These are phyloP conservation scores for Dasypus novemcinctus DNA, from an alignment of 2,113 vertebrate genomes.

Conservation along the genomic window DNA sequence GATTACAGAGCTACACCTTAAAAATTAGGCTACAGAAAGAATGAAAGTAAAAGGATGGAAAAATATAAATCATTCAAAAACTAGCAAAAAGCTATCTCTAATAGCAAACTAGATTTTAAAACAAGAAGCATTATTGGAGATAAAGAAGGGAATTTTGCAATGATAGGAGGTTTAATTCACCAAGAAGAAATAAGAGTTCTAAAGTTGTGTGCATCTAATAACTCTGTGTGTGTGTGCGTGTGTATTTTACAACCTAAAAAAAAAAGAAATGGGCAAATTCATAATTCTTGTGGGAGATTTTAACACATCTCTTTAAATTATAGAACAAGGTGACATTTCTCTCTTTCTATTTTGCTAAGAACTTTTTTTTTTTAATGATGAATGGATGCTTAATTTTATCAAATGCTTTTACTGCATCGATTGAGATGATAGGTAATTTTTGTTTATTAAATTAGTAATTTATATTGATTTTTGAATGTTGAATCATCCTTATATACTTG, in stretches of 20 bases:
- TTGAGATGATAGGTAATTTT: not conserved
- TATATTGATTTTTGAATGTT: conserved; percentile 8
- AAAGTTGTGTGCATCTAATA: not conserved
- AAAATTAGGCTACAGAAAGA: not conserved
- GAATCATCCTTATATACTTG: not conserved
- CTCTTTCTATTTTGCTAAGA: not conserved
- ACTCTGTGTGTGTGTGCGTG: not conserved
- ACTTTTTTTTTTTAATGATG: not conserved
- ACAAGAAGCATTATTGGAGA: not conserved
- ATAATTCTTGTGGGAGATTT: not conserved
- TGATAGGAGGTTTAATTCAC: too few species aligned
- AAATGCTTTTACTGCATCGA: not conserved
- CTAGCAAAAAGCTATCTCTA: not conserved
- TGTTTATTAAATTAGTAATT: not conserved
- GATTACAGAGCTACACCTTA: not conserved
- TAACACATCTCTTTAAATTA: not conserved
- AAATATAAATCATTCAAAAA: not conserved
- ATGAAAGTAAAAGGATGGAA: not conserved
- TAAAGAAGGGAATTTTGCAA: not conserved
- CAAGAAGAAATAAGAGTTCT: not conserved
- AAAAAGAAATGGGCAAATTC: not conserved
- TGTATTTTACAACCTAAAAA: not conserved
- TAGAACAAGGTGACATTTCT: not conserved
- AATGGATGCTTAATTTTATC: not conserved
- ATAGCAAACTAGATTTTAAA: not conserved